Base-by-base conservation (phyloP, 1,140 invertebrate species). In the Uloborus diversus region DNA sequence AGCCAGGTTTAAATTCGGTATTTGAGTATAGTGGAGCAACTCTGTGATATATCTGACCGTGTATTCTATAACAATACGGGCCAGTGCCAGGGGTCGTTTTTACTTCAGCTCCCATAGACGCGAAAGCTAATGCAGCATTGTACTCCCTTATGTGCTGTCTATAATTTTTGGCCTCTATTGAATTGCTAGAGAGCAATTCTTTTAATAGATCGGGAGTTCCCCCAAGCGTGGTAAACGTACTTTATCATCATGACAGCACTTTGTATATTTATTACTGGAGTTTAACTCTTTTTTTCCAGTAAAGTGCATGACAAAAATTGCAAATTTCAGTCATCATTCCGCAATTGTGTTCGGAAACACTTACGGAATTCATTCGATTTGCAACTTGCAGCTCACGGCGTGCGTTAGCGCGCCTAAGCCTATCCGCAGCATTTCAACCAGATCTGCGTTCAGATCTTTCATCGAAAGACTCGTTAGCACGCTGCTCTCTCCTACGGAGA, bases 211-310 rank as follows among this genome's bases (percentile, higher is more conserved):
- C 37, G 37, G 51, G 51, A 56, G 51, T 9, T 5, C 20, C 7
- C 11, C n/a, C n/a, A n/a, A n/a, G n/a, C n/a, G n/a, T n/a, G 51
- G 5, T 56, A 11, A 56, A 56, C 7, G 4, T 14, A 56, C 20
- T 56, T 56, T 56, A 7, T 20, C 51, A 56, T 56, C 51, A 56
- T 56, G 51, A 20, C 51, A 56, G n/a, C n/a, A n/a, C n/a, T n/a
- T n/a, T n/a, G n/a, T n/a, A n/a, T n/a, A n/a, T n/a, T n/a, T n/a
- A n/a, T n/a, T n/a, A n/a, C n/a, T n/a, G n/a, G n/a, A n/a, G n/a
- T n/a, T n/a, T n/a, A n/a, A n/a, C n/a, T n/a, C n/a, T n/a, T n/a
- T n/a, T n/a, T n/a, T n/a, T n/a, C n/a, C n/a, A n/a, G n/a, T n/a
- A n/a, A n/a, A n/a, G n/a, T n/a, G n/a, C n/a, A n/a, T n/a, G n/a